phyloP scores from a whole-genome alignment of 2,888 invertebrate genomes.

The Orthonychiurus folsomi region DNA sequence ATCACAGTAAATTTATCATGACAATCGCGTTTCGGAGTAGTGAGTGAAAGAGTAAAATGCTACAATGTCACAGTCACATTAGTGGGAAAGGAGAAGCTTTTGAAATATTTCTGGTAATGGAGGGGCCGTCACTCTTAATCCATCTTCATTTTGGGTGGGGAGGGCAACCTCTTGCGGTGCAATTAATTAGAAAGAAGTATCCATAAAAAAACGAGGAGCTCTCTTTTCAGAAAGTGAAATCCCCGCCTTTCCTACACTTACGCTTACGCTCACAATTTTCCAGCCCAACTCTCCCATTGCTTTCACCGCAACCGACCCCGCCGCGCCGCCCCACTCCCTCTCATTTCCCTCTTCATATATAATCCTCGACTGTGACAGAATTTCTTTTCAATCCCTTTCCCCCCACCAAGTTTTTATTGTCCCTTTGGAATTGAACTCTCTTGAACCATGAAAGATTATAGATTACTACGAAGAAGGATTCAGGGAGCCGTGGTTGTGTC shows the following conservation, averaged over 20 bases:
- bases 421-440: conserved; percentile 12
- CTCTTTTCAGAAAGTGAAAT: neutral
- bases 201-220: neutral
- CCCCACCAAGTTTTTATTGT: neutral
- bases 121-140: too few relatives aligned
- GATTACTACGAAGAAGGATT: neutral
- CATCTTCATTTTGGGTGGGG: too few relatives aligned
- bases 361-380: neutral
- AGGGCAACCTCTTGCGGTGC: too few relatives aligned
- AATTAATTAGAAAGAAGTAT: neutral
- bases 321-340: too few relatives aligned
- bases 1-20: too few relatives aligned
- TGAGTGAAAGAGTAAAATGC: too few relatives aligned
- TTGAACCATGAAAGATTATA: conserved; percentile 11
- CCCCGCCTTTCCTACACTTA: neutral
- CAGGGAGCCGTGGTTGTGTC: neutral
- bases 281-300: neutral
- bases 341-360: neutral
- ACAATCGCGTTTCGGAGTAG: too few relatives aligned
- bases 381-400: conserved; percentile 4
- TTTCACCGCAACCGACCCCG: neutral
- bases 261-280: neutral
- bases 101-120: too few relatives aligned
- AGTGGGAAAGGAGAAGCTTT: too few relatives aligned
- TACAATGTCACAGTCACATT: too few relatives aligned